phyloP scores from a whole-genome alignment of 2,797 vertebrate species.

The Microctenopoma stevenorrisi region DNA sequence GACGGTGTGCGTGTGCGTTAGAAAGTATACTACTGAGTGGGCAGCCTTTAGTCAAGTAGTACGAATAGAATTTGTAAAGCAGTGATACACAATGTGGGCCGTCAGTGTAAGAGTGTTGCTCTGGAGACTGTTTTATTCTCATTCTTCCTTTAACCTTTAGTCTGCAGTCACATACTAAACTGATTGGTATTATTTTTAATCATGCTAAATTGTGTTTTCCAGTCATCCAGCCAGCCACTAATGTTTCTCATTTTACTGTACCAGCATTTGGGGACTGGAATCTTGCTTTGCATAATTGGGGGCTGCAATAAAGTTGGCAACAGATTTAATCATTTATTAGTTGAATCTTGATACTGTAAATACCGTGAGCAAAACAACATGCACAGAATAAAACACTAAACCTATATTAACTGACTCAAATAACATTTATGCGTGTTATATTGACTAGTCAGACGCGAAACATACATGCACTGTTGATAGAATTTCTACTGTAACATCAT shows the following conservation, averaged over 20 bases:
- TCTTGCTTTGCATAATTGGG: not conserved
- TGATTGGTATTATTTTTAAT: constrained; percentile 4
- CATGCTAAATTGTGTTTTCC: not conserved
- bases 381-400: too few relatives aligned
- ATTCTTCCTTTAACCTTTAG: constrained; percentile 5
- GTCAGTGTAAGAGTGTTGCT: constrained; percentile 40
- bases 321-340: too few relatives aligned
- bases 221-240: not conserved
- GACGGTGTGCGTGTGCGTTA: not conserved
- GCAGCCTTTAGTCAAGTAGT: constrained; percentile 15
- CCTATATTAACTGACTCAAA: too few relatives aligned
- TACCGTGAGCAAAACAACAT: too few relatives aligned
- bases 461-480: too few relatives aligned
- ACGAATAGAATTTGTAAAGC: constrained; percentile 20
- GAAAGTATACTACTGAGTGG: constrained; percentile 1
- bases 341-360: too few relatives aligned
- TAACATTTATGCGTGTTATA: too few relatives aligned
- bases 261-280: not conserved
- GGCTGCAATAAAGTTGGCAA: too few relatives aligned
- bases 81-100: constrained; percentile 15
- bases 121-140: constrained; percentile 22
- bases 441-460: too few relatives aligned
- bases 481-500: too few relatives aligned
- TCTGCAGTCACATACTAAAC: not conserved
- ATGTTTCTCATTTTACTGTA: not conserved